Conservation (phyloP, 1,140 invertebrate genomes). For the Sminthurides bifidus region DNA sequence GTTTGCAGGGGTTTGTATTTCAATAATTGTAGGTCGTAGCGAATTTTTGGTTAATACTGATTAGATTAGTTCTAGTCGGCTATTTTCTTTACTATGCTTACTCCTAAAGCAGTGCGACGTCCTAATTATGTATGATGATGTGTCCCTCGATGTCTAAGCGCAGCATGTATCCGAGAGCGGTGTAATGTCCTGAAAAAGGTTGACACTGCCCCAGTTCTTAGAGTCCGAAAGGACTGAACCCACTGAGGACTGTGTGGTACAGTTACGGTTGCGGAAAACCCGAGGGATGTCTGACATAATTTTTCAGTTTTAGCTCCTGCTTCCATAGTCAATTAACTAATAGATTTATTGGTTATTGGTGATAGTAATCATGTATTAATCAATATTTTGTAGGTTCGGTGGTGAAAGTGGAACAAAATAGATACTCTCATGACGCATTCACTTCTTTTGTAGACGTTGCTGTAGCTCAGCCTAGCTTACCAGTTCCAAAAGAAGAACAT, state of each 20-base stretch:
- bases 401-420: slow-evolving; percentile 20
- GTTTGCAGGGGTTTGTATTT: too few relatives aligned
- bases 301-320: too few relatives aligned
- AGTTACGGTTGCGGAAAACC: not conserved
- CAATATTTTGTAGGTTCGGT: slow-evolving; percentile 2
- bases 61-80: too few relatives aligned
- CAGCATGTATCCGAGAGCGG: not conserved
- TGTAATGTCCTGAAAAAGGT: not conserved
- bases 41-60: too few relatives aligned
- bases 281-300: too few relatives aligned
- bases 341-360: too few relatives aligned
- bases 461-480: slow-evolving; percentile 66
- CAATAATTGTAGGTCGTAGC: too few relatives aligned
- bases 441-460: slow-evolving; percentile 74
- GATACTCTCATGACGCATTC: slow-evolving; percentile 57
- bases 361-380: not conserved
- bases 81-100: too few relatives aligned
- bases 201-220: not conserved
- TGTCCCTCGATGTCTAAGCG: not conserved
- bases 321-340: too few relatives aligned
- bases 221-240: slow-evolving; percentile 11
- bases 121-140: too few relatives aligned
- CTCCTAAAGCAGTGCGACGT: too few relatives aligned
- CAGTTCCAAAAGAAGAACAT: slow-evolving; percentile 51
- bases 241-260: not conserved